Evolutionary conservation across 2,113 vertebrate genomes (phyloP), one percentile per base, ranked within the genome.

Genomic region (Struthidea cinerea): DNA sequence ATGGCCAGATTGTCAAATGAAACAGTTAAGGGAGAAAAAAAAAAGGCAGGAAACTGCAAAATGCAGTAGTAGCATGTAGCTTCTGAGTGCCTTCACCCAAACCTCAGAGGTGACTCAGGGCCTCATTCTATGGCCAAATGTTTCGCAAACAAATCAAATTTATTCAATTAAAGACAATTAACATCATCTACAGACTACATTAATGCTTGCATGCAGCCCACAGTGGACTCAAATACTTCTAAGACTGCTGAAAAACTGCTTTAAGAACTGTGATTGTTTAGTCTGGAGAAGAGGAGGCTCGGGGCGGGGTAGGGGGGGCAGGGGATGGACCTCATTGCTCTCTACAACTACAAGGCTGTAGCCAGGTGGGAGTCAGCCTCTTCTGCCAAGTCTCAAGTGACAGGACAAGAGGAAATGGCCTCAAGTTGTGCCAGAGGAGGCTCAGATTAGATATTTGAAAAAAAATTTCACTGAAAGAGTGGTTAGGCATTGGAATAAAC

Each of bases 21-120:
- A 94, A 90, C 6, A 55, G 9, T 41, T 44, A 50, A 7, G 26
- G 12, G 15, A 52, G 47, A 7, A 32, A 42, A 7, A 22, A 12
- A 50, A 67, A 55, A 84, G 7, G 18, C 42, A 64, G 33, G 17
- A 68, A 69, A 46, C 32, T 59, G 10, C 59, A 70, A 89, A 90
- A 70, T 16, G 5, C 16, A 63, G 12, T 35, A 82, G 39, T 14
- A 90, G 11, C 30, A 76, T 0, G 1, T 8, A 41, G 53, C 42
- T 71, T 77, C 63, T 41, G 18, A 4, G 4, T 33, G 52, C 47
- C 49, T 57, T 46, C 0, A 0, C 37, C 33, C 70, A 28, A 39
- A 47, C 10, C 37, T 64, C 64, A 59, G 37, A 60, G 49, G 49
- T 60, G 41, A 78, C 56, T 81, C 42, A 63, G 32, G 32, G 30